These are phyloP conservation scores for Nanorana parkeri DNA, from an alignment of 2,113 vertebrate genomes.

Conservation along the genomic window DNA sequence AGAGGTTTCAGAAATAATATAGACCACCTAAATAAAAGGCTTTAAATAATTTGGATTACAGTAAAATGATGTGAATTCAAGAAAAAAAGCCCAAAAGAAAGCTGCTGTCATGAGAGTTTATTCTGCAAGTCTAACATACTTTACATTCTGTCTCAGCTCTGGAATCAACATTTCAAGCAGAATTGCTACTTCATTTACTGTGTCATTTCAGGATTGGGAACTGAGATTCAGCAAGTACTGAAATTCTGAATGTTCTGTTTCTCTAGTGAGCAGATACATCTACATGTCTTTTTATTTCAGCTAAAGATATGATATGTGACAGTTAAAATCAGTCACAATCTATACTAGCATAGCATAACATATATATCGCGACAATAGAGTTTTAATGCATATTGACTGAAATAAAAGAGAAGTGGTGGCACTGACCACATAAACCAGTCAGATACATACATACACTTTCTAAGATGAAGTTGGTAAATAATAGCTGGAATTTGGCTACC, in stretches of 20 bases:
- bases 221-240: slow-evolving; percentile 7
- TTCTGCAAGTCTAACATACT: slow-evolving; percentile 4
- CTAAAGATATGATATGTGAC: neutral
- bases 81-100: neutral
- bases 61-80: neutral
- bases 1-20: neutral
- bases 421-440: too few relatives aligned
- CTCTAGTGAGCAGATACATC: slow-evolving; percentile 30
- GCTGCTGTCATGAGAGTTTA: slow-evolving; percentile 18
- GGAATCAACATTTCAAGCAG: slow-evolving; percentile 36
- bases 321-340: neutral
- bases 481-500: too few relatives aligned
- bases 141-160: slow-evolving; percentile 29
- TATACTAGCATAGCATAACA: too few relatives aligned
- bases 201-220: slow-evolving; percentile 16
- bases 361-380: too few relatives aligned
- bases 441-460: too few relatives aligned
- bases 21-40: neutral
- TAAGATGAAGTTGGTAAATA: too few relatives aligned
- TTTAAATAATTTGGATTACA: neutral
- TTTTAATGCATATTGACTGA: too few relatives aligned
- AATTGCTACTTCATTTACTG: slow-evolving; percentile 33
- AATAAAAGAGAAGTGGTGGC: too few relatives aligned
- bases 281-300: slow-evolving; percentile 14
- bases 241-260: slow-evolving; percentile 30